These are phyloP conservation scores for Propithecus perrieri DNA, from an alignment of 2,797 vertebrate genomes.

Conservation along the genomic window DNA sequence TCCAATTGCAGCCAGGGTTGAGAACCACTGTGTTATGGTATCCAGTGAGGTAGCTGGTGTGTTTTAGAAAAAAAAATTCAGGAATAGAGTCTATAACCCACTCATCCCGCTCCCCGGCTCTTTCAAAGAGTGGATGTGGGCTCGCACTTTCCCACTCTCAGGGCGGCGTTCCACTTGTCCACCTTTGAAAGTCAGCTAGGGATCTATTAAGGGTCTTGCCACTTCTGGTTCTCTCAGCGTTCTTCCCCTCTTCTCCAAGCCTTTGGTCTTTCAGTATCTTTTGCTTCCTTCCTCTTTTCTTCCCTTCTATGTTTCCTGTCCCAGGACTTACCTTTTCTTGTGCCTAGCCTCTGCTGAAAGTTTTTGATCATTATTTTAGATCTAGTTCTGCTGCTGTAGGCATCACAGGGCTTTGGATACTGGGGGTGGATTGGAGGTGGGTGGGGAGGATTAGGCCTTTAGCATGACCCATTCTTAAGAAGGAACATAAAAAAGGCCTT, in stretches of 20 bases:
- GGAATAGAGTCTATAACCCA: not conserved
- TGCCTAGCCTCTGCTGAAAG: not conserved
- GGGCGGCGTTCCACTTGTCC: not conserved
- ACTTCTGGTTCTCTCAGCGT: not conserved
- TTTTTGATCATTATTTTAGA: not conserved
- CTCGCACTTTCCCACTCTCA: not conserved
- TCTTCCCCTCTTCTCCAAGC: not conserved
- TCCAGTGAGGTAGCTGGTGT: not conserved
- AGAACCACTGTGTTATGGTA: not conserved
- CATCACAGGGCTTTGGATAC: not conserved
- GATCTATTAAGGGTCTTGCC: not conserved
- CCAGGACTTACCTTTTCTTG: not conserved
- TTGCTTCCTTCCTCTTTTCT: not conserved
- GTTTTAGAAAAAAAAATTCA: not conserved
- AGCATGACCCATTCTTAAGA: not conserved
- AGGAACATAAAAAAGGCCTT: not conserved
- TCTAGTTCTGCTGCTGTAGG: not conserved
- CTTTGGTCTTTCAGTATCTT: no score
- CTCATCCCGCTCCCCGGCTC: not conserved
- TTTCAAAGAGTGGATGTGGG: not conserved
- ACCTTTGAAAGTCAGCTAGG: not conserved
- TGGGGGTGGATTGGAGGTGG: not conserved
- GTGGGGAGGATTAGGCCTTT: not conserved
- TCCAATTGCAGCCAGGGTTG: not conserved
- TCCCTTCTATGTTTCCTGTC: not conserved